Percentiles rank a stretch among this genome's conserved stretches.
Evolutionary conservation across 2,113 vertebrate genomes (phyloP).

Genomic region (Larimichthys crocea): DNA sequence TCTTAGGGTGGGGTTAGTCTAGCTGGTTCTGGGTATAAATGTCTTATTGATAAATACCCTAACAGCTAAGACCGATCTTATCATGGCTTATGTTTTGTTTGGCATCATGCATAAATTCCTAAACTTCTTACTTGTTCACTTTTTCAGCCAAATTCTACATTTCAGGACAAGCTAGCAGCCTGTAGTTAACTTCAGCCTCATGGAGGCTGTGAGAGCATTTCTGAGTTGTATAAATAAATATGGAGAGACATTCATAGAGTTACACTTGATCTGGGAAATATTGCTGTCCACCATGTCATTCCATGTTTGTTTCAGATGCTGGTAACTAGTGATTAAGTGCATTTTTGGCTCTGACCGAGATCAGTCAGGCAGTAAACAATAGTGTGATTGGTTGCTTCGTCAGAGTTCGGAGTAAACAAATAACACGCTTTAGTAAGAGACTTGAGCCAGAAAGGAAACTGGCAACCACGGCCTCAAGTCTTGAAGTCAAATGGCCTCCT

Average conservation of each 20-base stretch:
- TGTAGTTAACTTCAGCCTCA: slow-evolving; percentile 37
- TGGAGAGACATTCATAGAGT: slow-evolving; percentile 57
- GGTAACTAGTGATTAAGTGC: slow-evolving; percentile 74
- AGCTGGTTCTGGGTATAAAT: slow-evolving; percentile 29
- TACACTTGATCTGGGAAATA: slow-evolving; percentile 69
- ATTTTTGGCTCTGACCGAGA: slow-evolving; percentile 68
- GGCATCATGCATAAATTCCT: slow-evolving; percentile 57
- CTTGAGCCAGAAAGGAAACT: slow-evolving; percentile 74
- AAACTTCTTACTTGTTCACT: slow-evolving; percentile 44
- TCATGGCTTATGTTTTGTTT: slow-evolving; percentile 63
- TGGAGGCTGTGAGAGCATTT: slow-evolving; percentile 61
- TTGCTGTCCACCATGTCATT: slow-evolving; percentile 63
- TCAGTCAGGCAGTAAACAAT: slow-evolving; percentile 76
- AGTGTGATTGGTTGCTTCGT: slow-evolving; percentile 67
- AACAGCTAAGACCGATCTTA: slow-evolving; percentile 51
- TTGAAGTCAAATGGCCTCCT: slow-evolving; percentile 72
- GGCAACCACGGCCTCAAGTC: slow-evolving; percentile 58
- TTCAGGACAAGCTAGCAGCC: neutral
- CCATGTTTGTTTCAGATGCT: slow-evolving; percentile 73
- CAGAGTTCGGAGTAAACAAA: slow-evolving; percentile 74
- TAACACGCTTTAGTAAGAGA: slow-evolving; percentile 75
- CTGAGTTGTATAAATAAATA: slow-evolving; percentile 71
- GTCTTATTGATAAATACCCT: slow-evolving; percentile 50
- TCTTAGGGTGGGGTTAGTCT: neutral
- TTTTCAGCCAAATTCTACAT: slow-evolving; percentile 42